These are phyloP conservation scores for Rallus limicola DNA, from an alignment of 2,113 vertebrate genomes.

Conservation along the genomic window DNA sequence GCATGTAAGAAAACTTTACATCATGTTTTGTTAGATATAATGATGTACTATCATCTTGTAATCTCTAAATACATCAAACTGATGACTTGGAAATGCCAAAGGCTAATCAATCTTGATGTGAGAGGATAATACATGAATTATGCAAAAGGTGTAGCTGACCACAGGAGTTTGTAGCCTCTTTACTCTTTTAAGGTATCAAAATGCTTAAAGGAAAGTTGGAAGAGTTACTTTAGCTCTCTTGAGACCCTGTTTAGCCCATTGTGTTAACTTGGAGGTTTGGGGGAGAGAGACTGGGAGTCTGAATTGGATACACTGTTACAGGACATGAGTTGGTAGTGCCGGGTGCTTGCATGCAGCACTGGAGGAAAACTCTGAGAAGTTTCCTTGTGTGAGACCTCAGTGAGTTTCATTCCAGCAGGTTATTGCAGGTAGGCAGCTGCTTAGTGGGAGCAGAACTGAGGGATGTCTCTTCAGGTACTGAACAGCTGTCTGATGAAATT, in stretches of 20 bases:
- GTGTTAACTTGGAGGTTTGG: background rate
- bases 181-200: background rate
- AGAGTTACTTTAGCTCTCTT: background rate
- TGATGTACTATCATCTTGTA: background rate
- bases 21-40: background rate
- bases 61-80: background rate
- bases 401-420: background rate
- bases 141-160: background rate
- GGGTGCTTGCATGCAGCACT: background rate
- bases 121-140: background rate
- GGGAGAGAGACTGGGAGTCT: fast-evolving
- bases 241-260: background rate
- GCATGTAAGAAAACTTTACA: background rate
- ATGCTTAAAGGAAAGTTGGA: background rate
- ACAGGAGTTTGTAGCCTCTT: background rate
- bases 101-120: background rate
- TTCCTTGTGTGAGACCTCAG: fast-evolving
- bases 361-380: background rate
- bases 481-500: conserved; percentile 54
- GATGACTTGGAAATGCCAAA: background rate
- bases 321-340: no score
- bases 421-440: background rate
- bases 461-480: background rate
- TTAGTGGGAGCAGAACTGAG: background rate
- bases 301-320: background rate